Evolutionary conservation across 2,797 vertebrate species (phyloP).

Genomic region (Carduelis carduelis): DNA sequence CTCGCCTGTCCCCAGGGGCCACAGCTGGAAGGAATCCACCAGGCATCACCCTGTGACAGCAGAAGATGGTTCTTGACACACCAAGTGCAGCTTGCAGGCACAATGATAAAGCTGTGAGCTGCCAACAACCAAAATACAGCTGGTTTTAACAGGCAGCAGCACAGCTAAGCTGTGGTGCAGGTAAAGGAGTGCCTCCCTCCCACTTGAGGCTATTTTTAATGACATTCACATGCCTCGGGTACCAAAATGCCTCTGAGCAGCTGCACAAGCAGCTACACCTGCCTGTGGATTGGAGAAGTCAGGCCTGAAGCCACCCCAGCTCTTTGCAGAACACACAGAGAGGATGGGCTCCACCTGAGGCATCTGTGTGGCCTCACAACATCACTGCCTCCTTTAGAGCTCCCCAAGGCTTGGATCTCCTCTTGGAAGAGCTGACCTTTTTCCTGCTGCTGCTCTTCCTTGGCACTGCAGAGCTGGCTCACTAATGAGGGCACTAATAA

Average conservation of each 20-base stretch:
- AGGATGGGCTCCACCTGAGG: not conserved
- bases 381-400: not conserved
- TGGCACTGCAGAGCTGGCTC: not conserved
- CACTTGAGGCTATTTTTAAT: not conserved
- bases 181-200: not conserved
- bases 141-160: not conserved
- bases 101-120: not conserved
- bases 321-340: not conserved
- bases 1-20: not conserved
- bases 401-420: not conserved
- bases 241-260: not conserved
- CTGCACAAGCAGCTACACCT: not conserved
- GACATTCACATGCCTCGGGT: not conserved
- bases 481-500: conserved; percentile 1
- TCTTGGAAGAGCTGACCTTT: not conserved
- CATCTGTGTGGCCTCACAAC: not conserved
- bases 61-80: not conserved
- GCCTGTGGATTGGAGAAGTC: not conserved
- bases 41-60: not conserved
- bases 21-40: not conserved
- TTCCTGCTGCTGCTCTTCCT: not conserved
- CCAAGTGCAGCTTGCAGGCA: not conserved
- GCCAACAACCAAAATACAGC: not conserved
- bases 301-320: not conserved
- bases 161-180: accelerated